A percentile compares a stretch with the other conserved stretches of the same genome.
Evolutionary conservation across 1,140 invertebrate species (phyloP).

Genomic region (Dendroctonus ponderosae): DNA sequence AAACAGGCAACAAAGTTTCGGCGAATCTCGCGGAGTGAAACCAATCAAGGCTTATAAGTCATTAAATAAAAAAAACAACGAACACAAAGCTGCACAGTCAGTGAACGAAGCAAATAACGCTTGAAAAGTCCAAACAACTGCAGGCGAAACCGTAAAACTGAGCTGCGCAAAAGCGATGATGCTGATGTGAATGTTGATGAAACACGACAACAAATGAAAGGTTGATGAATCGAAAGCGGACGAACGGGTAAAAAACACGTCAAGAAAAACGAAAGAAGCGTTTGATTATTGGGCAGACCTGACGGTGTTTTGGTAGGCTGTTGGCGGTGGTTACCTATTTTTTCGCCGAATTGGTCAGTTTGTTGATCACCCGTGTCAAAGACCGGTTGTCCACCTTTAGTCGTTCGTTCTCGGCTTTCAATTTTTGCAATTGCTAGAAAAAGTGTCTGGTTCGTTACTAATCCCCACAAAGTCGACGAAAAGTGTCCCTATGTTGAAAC

Average conservation of each 20-base stretch:
- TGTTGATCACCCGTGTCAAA: constrained; percentile 91
- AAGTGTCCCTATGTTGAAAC: no score
- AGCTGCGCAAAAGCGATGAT: no score
- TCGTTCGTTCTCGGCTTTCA: constrained; percentile 96
- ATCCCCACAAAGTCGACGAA: no score
- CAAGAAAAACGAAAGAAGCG: constrained; percentile 26
- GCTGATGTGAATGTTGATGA: no score
- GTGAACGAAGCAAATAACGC: no score
- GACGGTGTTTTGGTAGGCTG: constrained; percentile 5
- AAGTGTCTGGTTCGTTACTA: constrained; percentile 16
- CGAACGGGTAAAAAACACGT: constrained; percentile 16
- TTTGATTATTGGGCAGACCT: constrained; percentile 7
- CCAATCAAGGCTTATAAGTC: no score
- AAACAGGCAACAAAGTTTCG: no score
- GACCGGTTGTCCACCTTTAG: constrained; percentile 93
- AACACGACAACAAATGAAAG: not conserved
- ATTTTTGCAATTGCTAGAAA: constrained; percentile 95
- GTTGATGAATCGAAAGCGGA: constrained; percentile 2
- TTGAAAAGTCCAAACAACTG: no score
- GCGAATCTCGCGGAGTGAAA: no score
- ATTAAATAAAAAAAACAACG: no score
- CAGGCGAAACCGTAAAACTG: no score
- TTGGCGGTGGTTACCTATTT: constrained; percentile 65
- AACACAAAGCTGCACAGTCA: no score
- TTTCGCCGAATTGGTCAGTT: constrained; percentile 84